Conservation (phyloP, 2,113 vertebrate genomes). For the Ctenodactylus gundi region DNA sequence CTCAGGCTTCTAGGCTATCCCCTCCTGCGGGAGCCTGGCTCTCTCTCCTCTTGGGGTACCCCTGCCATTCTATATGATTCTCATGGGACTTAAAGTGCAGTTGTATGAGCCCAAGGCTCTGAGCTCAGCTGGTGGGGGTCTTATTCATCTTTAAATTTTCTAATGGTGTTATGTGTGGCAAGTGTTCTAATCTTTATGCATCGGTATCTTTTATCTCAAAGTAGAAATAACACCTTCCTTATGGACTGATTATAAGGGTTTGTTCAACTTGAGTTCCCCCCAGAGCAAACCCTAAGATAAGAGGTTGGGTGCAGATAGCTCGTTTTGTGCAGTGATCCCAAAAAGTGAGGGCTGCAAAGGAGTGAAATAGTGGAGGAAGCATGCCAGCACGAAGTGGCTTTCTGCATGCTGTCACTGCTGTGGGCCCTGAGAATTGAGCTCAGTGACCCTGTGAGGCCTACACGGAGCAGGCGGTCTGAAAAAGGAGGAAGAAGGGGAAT, state of each 20-base stretch:
- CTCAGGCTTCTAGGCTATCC: background rate
- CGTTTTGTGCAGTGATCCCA: background rate
- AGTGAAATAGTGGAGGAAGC: background rate
- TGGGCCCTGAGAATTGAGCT: background rate
- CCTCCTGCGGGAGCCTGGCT: no score
- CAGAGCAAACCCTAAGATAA: background rate
- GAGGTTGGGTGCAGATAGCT: background rate
- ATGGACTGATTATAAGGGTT: background rate
- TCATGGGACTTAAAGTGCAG: accelerated
- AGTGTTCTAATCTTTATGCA: background rate
- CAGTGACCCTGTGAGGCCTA: background rate
- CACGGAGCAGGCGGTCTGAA: no score
- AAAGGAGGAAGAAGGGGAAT: accelerated
- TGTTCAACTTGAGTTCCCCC: background rate
- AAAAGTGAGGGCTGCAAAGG: accelerated
- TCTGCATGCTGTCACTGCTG: accelerated
- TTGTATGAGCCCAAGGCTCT: accelerated
- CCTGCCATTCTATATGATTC: background rate
- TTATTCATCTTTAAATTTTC: background rate
- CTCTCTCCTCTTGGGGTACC: no score
- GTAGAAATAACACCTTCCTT: background rate
- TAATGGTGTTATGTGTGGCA: background rate
- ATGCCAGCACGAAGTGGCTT: background rate
- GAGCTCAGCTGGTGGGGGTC: no score
- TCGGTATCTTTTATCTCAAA: background rate